These are phyloP conservation scores for Polymixis flavicincta DNA, from an alignment of 2,888 invertebrate species.

Conservation along the genomic window DNA sequence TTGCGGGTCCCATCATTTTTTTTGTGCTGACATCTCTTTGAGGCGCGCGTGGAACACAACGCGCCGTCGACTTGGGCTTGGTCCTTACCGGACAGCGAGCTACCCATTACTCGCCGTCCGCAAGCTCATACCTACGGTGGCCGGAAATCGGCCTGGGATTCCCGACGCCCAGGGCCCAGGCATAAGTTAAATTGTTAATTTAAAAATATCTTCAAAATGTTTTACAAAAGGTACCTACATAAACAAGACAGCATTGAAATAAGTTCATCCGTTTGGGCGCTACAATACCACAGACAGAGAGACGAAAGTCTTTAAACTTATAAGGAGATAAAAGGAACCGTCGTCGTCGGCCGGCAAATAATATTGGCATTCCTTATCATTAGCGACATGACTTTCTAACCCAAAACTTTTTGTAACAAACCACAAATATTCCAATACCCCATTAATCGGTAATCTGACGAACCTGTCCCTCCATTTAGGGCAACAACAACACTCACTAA, in stretches of 20 bases:
- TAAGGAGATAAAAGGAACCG: neutral
- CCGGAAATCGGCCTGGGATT: too few relatives aligned
- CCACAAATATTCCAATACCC: constrained; percentile 23
- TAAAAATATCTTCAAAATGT: too few relatives aligned
- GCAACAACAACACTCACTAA: constrained; percentile 14
- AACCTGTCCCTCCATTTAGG: constrained; percentile 26
- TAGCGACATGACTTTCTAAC: constrained; percentile 12
- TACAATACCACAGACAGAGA: neutral
- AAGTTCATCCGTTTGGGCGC: neutral
- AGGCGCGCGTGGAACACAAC: too few relatives aligned
- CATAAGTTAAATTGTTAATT: too few relatives aligned
- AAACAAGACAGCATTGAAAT: neutral
- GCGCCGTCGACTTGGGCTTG: too few relatives aligned
- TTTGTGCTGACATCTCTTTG: too few relatives aligned
- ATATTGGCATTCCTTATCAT: constrained; percentile 14
- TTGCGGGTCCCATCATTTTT: too few relatives aligned
- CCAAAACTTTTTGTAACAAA: neutral
- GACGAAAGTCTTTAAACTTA: neutral
- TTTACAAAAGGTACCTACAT: neutral
- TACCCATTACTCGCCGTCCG: too few relatives aligned
- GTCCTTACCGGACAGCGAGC: too few relatives aligned
- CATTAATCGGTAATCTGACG: constrained; percentile 1
- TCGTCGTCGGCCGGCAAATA: neutral
- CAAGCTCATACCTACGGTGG: too few relatives aligned
- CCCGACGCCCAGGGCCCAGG: too few relatives aligned